A percentile compares a stretch with the other conserved stretches of the same genome.
phyloP scores from a whole-genome alignment of 2,888 invertebrate genomes.

The Onthophagus sagittarius region DNA sequence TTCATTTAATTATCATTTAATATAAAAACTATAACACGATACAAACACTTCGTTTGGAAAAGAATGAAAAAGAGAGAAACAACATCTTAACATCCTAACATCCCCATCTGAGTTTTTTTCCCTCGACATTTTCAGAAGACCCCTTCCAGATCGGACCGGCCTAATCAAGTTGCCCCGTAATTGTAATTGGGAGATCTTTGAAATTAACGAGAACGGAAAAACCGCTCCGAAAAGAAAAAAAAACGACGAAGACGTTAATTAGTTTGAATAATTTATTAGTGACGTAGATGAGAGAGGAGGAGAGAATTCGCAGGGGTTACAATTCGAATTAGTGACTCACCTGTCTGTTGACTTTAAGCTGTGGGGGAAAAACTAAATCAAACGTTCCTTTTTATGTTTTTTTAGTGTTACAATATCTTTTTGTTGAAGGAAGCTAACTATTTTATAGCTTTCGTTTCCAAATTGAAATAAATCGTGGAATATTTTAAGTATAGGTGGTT shows the following conservation, averaged over 20 bases:
- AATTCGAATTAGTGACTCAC: neutral
- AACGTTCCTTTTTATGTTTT: too few species aligned
- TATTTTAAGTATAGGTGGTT: too few species aligned
- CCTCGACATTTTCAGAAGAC: neutral
- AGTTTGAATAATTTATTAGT: neutral
- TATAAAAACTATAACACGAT: too few species aligned
- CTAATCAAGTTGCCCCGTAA: constrained; percentile 24
- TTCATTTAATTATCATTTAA: too few species aligned
- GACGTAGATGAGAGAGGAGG: neutral
- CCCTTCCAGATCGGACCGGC: neutral
- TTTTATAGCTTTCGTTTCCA: too few species aligned
- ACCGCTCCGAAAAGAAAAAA: neutral
- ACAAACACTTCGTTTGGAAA: too few species aligned
- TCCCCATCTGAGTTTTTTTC: too few species aligned
- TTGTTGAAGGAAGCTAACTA: too few species aligned
- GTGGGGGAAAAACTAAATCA: neutral
- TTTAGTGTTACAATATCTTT: too few species aligned
- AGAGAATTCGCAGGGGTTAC: neutral
- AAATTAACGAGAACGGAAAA: constrained; percentile 29
- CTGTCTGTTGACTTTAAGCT: neutral
- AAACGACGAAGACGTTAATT: neutral
- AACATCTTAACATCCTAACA: too few species aligned
- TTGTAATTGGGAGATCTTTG: constrained; percentile 37
- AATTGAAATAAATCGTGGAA: too few species aligned
- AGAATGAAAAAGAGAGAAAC: too few species aligned